phyloP scores from a whole-genome alignment of 2,113 vertebrate genomes.

The Phalacrocorax brasilianus region DNA sequence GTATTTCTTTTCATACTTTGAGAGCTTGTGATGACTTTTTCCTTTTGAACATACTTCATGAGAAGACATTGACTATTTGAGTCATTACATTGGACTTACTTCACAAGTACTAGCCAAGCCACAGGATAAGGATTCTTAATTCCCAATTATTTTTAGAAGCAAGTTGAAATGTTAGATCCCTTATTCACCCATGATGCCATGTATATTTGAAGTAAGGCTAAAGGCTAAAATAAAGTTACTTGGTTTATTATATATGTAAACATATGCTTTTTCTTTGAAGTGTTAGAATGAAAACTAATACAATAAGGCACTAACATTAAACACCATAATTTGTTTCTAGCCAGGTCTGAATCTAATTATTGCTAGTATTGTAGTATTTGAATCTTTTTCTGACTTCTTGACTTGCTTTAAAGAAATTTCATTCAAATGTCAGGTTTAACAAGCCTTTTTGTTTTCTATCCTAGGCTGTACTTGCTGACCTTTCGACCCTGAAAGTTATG shows the following conservation, averaged over 20 bases:
- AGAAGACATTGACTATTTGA: constrained; percentile 50
- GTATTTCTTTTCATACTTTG: background rate
- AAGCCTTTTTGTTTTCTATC: constrained; percentile 46
- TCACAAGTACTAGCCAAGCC: constrained; percentile 81
- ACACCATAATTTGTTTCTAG: background rate
- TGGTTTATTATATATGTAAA: constrained; percentile 9
- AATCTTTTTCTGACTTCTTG: background rate
- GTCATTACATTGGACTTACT: constrained; percentile 48
- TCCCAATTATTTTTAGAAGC: constrained; percentile 92
- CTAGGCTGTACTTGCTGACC: constrained; percentile 97
- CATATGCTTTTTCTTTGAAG: background rate
- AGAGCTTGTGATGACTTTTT: constrained; percentile 12
- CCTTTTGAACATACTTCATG: background rate
- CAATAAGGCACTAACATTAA: background rate
- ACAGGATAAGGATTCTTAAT: constrained; percentile 86
- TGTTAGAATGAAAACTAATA: background rate
- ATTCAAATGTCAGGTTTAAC: constrained; percentile 44
- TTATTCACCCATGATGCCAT: constrained; percentile 80
- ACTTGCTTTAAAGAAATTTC: constrained; percentile 10
- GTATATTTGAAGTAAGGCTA: constrained; percentile 83
- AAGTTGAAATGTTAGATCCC: constrained; percentile 88
- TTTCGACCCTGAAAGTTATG: constrained; percentile 97
- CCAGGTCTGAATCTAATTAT: background rate
- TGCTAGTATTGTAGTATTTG: background rate
- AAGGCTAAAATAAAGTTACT: constrained; percentile 71